phyloP scores from a whole-genome alignment of 2,888 invertebrate genomes.

The Villa cingulata region DNA sequence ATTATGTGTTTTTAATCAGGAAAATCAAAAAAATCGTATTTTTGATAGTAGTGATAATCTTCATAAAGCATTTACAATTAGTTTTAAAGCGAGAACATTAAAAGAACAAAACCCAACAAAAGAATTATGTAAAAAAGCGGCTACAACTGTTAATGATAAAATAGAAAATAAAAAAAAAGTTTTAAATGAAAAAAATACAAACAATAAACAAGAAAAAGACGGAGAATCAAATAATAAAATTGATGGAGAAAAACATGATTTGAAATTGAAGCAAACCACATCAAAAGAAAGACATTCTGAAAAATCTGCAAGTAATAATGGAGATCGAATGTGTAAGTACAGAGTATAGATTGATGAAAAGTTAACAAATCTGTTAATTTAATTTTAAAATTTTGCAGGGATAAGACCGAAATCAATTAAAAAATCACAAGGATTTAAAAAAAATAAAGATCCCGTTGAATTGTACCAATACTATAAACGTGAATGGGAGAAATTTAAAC shows the following conservation, averaged over 20 bases:
- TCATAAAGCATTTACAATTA: conserved; percentile 31
- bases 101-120: not conserved
- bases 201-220: not conserved
- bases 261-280: not conserved
- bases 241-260: not conserved
- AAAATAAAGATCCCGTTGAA: conserved; percentile 56
- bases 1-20: conserved; percentile 18
- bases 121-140: not conserved
- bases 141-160: not conserved
- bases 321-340: conserved; percentile 18
- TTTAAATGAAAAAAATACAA: not conserved
- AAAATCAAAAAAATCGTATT: conserved; percentile 15
- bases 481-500: conserved; percentile 57
- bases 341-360: not conserved
- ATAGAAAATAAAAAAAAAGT: too few relatives aligned
- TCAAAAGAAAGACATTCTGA: not conserved
- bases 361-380: too few relatives aligned
- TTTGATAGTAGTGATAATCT: conserved; percentile 24
- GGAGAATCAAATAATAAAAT: not conserved
- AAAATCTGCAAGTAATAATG: not conserved
- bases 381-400: conserved; percentile 7
- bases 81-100: conserved; percentile 30
- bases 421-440: not conserved
- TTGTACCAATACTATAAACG: conserved; percentile 63
- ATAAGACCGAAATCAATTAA: conserved; percentile 12